Evolutionary conservation across 2,888 invertebrate species (phyloP), one percentile per base, ranked within the genome.

Genomic region (Hyppa rectilinea): DNA sequence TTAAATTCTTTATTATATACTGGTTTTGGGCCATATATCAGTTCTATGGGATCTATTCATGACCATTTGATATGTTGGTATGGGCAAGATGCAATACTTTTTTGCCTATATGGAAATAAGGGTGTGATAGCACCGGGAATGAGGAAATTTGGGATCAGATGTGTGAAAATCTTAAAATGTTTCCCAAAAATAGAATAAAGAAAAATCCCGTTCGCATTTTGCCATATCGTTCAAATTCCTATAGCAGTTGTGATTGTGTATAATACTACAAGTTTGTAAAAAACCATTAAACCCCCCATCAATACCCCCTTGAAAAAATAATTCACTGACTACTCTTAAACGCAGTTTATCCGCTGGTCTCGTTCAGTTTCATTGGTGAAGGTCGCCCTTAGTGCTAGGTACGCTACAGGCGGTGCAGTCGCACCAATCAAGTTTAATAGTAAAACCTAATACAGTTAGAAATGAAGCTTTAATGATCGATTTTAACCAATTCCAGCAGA

Each of bases 1-100:
- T 31, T 36, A 69, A 61, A 74, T 56, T 67, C 40, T 78, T 78
- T 72, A 79, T 65, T 60, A 78, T 56, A 20, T 49, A 73, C 62
- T 52, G 58, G 36, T 69, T 65, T 66, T 34, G 4, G 38, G 23
- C 20, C 10, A 69, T 68, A 66, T 53, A 82, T 82, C 79, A 73
- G 20, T 60, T 69, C 50, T 60, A 78, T 68, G 52, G 49, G 49
- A 68, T 59, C 53, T 66, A 66, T 73, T 66, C 59, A 71, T 64
- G 64, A 78, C 49, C 38, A 78, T 69, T 49, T 63, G 10, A 26
- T 31, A 40, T 40, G n/a, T 29, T 29, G 59, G 36, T 45, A 53
- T 53, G 78, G 47, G 38, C 12, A 50, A 20, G 4, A 5, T 50
- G 52, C 40, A 52, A 63, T 52, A 61, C 2, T 78, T 62, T 68